These are phyloP conservation scores for Brachionus rotundiformis DNA, from an alignment of 1,140 invertebrate genomes.

Conservation along the genomic window DNA sequence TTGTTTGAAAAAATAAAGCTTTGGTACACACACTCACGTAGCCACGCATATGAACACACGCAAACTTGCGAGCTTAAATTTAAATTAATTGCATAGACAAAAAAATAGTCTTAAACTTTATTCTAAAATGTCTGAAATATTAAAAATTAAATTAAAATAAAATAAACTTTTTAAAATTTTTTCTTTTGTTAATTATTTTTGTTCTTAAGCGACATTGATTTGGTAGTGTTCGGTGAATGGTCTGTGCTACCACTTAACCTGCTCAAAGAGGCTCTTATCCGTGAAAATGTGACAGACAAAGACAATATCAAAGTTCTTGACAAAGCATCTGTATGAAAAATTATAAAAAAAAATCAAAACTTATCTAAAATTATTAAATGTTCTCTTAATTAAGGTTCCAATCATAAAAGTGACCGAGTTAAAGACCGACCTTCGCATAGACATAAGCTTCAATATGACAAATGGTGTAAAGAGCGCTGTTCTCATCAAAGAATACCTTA, in stretches of 20 bases:
- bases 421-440: constrained; percentile 86
- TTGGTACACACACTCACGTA: too few species aligned
- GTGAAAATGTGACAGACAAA: constrained; percentile 54
- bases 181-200: not conserved
- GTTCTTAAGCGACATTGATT: constrained; percentile 84
- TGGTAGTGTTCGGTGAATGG: constrained; percentile 88
- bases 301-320: constrained; percentile 50
- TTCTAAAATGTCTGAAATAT: not conserved
- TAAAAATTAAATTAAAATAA: not conserved
- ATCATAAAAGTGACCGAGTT: constrained; percentile 96
- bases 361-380: not conserved
- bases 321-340: constrained; percentile 57
- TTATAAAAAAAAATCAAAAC: not conserved
- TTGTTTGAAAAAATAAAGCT: too few species aligned
- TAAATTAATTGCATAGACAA: not conserved
- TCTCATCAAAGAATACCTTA: constrained; percentile 76
- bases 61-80: not conserved
- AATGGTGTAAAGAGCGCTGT: constrained; percentile 91
- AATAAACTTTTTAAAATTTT: too few species aligned
- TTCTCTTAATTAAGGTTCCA: constrained; percentile 68
- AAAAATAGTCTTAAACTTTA: not conserved
- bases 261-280: constrained; percentile 24
- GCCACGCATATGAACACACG: too few species aligned
- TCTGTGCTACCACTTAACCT: constrained; percentile 65
- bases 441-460: constrained; percentile 97